Percentiles rank a stretch among this genome's conserved stretches.
Conservation (phyloP, 2,888 invertebrate species). For the Chymomyza amoena region DNA sequence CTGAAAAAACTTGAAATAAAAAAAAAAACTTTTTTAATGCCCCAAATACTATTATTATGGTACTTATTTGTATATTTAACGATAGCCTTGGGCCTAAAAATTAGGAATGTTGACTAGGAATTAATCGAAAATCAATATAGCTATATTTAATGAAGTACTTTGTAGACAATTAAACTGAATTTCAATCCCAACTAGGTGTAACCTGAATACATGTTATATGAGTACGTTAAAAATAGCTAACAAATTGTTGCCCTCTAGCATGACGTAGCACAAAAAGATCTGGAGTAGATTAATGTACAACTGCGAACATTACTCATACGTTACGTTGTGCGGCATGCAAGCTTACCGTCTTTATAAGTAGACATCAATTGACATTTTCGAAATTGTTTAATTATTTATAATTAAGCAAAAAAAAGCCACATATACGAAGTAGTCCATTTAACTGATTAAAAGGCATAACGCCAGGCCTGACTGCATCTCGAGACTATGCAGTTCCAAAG, state of each 20-base stretch:
- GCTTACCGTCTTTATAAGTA: not conserved
- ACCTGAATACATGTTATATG: not conserved
- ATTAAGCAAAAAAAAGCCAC: not conserved
- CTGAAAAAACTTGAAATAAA: too few relatives aligned
- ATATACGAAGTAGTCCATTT: too few relatives aligned
- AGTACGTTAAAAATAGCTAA: not conserved
- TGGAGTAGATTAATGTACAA: not conserved
- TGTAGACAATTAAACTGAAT: too few relatives aligned
- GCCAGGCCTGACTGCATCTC: conserved; percentile 30
- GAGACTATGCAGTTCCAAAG: conserved; percentile 26
- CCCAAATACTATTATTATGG: too few relatives aligned
- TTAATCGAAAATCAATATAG: too few relatives aligned
- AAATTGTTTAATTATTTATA: conserved; percentile 25
- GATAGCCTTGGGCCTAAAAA: too few relatives aligned
- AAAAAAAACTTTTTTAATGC: too few relatives aligned
- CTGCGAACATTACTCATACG: conserved; percentile 41
- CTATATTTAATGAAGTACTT: too few relatives aligned
- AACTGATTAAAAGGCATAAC: conserved; percentile 12
- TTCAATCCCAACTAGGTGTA: not conserved
- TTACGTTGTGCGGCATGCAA: not conserved
- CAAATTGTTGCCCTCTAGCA: not conserved
- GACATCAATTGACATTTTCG: conserved; percentile 32
- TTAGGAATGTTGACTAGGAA: too few relatives aligned
- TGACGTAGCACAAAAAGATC: not conserved
- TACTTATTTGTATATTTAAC: too few relatives aligned